These are phyloP conservation scores for Rhynchonema sp. DNA, from an alignment of 2,888 invertebrate species.

Conservation along the genomic window DNA sequence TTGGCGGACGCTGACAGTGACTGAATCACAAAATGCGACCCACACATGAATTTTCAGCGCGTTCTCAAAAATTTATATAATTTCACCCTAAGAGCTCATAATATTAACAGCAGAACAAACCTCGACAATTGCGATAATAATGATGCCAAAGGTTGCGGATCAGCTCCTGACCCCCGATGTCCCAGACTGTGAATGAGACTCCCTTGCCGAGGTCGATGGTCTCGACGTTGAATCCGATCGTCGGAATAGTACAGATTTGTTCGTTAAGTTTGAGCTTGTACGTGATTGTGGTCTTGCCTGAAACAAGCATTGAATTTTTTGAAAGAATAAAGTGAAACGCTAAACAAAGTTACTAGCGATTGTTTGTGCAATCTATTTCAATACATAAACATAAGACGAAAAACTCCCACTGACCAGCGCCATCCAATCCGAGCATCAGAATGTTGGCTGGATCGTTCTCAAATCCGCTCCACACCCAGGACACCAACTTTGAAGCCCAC, in stretches of 20 bases:
- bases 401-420: conserved; percentile 3
- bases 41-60: too few species aligned
- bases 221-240: conserved; percentile 31
- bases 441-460: too few species aligned
- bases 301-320: neutral
- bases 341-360: neutral
- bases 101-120: conserved; percentile 10
- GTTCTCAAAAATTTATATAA: too few species aligned
- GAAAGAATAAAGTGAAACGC: neutral
- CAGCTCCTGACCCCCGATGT: conserved; percentile 30
- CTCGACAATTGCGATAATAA: conserved; percentile 26
- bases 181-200: conserved; percentile 30
- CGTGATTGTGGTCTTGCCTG: conserved; percentile 30
- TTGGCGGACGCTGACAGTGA: too few species aligned
- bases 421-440: conserved; percentile 7
- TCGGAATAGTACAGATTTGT: conserved; percentile 26
- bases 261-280: conserved; percentile 30
- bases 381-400: neutral
- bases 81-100: too few species aligned
- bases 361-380: too few species aligned
- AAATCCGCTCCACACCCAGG: too few species aligned
- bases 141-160: conserved; percentile 28
- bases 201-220: conserved; percentile 25
- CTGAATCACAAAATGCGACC: too few species aligned
- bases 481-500: too few species aligned